Evolutionary conservation across 2,113 vertebrate genomes (phyloP), one percentile per base, ranked within the genome.

Genomic region (Papio anubis): DNA sequence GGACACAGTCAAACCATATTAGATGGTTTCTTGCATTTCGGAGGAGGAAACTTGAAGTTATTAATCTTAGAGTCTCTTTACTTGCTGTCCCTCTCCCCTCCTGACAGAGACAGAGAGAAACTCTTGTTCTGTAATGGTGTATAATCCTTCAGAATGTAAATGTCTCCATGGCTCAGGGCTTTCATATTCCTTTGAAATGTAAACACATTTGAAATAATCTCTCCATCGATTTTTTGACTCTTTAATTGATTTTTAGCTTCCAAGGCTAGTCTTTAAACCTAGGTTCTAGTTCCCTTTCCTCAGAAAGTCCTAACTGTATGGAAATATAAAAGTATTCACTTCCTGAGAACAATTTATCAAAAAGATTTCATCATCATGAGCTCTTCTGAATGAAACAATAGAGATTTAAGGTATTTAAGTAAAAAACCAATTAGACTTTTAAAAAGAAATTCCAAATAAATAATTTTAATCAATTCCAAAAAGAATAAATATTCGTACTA

Each of bases 391-490:
- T 80, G 35, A 66, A 75, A 82, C 2, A 61, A 82, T 64, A 27
- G 9, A 5, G 8, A 59, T 86, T 87, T 87, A 61, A 72, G 61
- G 11, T 57, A 50, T 18, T 21, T 45, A 82, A 73, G 21, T 48
- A 20, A 35, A 90, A 79, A 79, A 75, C 4, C 16, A 88, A 32
- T 78, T 68, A 48, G 9, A 88, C 88, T 76, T 93, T 88, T 18
- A 48, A 43, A 59, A 80, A 81, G 32, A 72, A 76, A 70, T 87
- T 79, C 38, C 21, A 83, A 52, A 64, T 88, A 85, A 92, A 32
- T 73, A 70, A 52, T 45, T 72, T 52, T 7, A 40, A 61, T 50
- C 27, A 92, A 61, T 81, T 86, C 5, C 38, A 79, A 80, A 61
- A 86, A 25, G 25, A 5, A 17, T 73, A 50, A 50, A 50, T 93